A percentile compares a stretch with the other conserved stretches of the same genome.
Conservation (phyloP, 1,140 invertebrate genomes). For the Stenopsyche tienmushanensis region DNA sequence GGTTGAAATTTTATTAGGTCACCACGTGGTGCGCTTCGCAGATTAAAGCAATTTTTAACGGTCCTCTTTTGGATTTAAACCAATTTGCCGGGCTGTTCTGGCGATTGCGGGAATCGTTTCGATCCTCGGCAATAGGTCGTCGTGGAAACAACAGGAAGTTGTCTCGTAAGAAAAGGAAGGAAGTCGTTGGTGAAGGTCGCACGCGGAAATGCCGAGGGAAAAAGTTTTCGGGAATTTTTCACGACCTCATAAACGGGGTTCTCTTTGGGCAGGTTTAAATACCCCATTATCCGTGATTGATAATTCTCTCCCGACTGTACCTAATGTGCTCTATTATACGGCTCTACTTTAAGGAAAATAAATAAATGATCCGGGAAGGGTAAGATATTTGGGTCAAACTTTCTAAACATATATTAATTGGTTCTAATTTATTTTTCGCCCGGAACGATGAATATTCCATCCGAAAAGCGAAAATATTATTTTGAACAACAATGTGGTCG, state of each 20-base stretch:
- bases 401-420: too few relatives aligned
- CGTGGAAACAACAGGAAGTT: neutral
- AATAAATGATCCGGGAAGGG: neutral
- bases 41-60: conserved; percentile 16
- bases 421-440: too few relatives aligned
- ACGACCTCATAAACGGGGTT: neutral
- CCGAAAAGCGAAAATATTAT: too few relatives aligned
- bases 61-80: neutral
- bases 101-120: neutral
- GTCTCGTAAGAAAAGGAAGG: neutral
- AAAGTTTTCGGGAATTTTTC: neutral
- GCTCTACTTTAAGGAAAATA: neutral
- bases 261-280: neutral
- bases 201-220: neutral
- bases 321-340: neutral
- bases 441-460: too few relatives aligned
- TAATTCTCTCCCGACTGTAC: neutral
- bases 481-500: too few relatives aligned
- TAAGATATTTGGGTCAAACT: too few relatives aligned
- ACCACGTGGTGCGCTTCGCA: conserved; percentile 10
- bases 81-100: neutral
- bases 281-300: neutral
- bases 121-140: neutral
- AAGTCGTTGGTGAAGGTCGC: neutral
- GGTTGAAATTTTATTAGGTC: too few relatives aligned